Conservation (phyloP, 1,140 invertebrate species). For the Leucophenga varia region DNA sequence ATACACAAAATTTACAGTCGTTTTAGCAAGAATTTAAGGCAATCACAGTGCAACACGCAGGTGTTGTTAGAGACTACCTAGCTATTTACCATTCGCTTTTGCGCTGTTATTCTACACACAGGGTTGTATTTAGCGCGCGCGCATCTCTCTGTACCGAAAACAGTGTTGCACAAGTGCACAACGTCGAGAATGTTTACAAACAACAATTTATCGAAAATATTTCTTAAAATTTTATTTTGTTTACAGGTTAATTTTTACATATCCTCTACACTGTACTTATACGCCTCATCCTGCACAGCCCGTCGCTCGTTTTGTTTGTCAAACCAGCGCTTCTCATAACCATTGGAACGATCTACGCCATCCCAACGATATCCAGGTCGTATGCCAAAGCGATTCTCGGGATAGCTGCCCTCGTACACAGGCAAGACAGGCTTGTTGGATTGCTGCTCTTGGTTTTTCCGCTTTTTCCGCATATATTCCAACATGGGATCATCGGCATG, state of each 20-base stretch:
- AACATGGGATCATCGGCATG: slow-evolving; percentile 92
- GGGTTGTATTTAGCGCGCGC: slow-evolving; percentile 34
- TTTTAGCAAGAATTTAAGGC: slow-evolving; percentile 17
- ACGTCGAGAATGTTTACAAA: too few relatives aligned
- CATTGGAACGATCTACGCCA: slow-evolving; percentile 95
- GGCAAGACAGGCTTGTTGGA: slow-evolving; percentile 58
- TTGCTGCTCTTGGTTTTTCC: slow-evolving; percentile 59
- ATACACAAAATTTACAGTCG: too few relatives aligned
- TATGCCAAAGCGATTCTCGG: slow-evolving; percentile 90
- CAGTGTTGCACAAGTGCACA: too few relatives aligned
- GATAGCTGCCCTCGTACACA: slow-evolving; percentile 76
- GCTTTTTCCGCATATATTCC: slow-evolving; percentile 79
- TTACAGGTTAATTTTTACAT: slow-evolving; percentile 67
- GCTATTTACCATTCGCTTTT: slow-evolving; percentile 42
- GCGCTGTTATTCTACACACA: slow-evolving; percentile 44
- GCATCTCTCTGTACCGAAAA: too few relatives aligned
- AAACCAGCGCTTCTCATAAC: slow-evolving; percentile 93
- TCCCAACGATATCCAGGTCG: slow-evolving; percentile 95
- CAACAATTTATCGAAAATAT: slow-evolving; percentile 7
- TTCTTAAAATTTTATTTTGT: slow-evolving; percentile 7
- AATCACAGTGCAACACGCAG: slow-evolving; percentile 32
- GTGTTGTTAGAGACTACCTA: too few relatives aligned
- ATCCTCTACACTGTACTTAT: slow-evolving; percentile 94
- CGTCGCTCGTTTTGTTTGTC: slow-evolving; percentile 72
- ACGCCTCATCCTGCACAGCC: slow-evolving; percentile 82